A percentile compares a stretch with the other conserved stretches of the same genome.
Evolutionary conservation across 2,797 vertebrate genomes (phyloP).

Genomic region (Crossoptilon crossoptilon): DNA sequence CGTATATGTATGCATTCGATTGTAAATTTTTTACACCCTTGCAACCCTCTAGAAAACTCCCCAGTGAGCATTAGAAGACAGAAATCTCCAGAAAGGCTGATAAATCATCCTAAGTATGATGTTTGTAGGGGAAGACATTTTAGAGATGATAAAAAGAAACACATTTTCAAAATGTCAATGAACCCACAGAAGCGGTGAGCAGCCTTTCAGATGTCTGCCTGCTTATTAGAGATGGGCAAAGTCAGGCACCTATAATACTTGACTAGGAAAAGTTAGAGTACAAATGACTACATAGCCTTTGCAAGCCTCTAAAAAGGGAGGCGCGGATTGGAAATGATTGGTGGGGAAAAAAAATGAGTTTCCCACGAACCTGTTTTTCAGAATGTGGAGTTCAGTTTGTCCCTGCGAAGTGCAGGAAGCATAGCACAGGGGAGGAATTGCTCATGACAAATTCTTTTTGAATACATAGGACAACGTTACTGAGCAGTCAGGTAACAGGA

Average conservation of each 20-base stretch:
- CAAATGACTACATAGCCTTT: slow-evolving; percentile 36
- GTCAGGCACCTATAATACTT: background rate
- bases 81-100: slow-evolving; percentile 38
- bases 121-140: slow-evolving; percentile 53
- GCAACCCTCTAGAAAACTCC: slow-evolving; percentile 1
- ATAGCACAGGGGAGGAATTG: background rate
- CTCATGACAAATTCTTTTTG: background rate
- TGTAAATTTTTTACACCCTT: background rate
- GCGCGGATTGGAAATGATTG: background rate
- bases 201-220: slow-evolving; percentile 36
- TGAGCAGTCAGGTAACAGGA: background rate
- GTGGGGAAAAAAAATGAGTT: fast-evolving
- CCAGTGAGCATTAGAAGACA: slow-evolving; percentile 9
- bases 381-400: background rate
- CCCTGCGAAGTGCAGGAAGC: background rate
- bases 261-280: background rate
- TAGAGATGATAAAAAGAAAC: slow-evolving; percentile 50
- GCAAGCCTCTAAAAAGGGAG: slow-evolving; percentile 8
- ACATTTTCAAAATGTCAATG: slow-evolving; percentile 73
- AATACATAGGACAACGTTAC: background rate
- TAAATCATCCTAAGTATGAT: slow-evolving; percentile 54
- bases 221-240: slow-evolving; percentile 42
- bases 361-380: slow-evolving; percentile 1
- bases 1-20: background rate
- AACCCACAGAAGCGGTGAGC: slow-evolving; percentile 49